Base-by-base conservation (phyloP, 2,888 invertebrate species). In the Chouioia cunea region DNA sequence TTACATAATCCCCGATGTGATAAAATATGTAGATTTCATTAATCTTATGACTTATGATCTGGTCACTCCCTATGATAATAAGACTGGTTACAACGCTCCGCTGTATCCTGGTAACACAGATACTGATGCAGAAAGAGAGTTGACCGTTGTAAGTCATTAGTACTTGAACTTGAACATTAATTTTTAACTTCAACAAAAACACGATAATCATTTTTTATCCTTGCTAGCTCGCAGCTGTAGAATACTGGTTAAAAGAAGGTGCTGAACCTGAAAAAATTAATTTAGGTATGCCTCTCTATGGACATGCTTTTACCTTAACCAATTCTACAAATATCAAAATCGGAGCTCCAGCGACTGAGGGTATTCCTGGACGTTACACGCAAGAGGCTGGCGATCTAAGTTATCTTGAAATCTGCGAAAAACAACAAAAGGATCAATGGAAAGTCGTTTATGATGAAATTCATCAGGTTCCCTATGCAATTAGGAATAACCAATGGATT, bases 41-140 rank as follows among this genome's bases (percentile, higher is more conserved):
- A 90, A 90, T 78, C 79, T 93, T 0, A 93, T 93, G 93, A 84
- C 91, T 0, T 93, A 93, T 76, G 93, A 93, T 79, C 86, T 92
- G 77, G 90, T 92, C 76, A 92, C 92, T 1, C 18, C 14, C 8
- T 92, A 91, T 90, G 86, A 86, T 1, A 91, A 91, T 3, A 90
- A 91, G 44, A 69, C 69, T n/a, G 93, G 92, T 0, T 89, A 91
- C 70, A 91, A 92, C 79, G 88, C 93, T 0, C 91, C 92, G 0
- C 85, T 93, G 0, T 89, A 53, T n/a, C 78, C 87, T 2, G 89
- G 50, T 36, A 10, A 1, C 1, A 1, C 6, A 36, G 10, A 36
- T 36, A 36, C 36, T 12, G 36, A 36, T 1, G 36, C 10, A 36
- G 6, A 1, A 36, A 36, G 36, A 36, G 36, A 3, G 6, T 36